Base-by-base conservation (phyloP, 2,888 invertebrate genomes). In the Chrysodeixis includens region DNA sequence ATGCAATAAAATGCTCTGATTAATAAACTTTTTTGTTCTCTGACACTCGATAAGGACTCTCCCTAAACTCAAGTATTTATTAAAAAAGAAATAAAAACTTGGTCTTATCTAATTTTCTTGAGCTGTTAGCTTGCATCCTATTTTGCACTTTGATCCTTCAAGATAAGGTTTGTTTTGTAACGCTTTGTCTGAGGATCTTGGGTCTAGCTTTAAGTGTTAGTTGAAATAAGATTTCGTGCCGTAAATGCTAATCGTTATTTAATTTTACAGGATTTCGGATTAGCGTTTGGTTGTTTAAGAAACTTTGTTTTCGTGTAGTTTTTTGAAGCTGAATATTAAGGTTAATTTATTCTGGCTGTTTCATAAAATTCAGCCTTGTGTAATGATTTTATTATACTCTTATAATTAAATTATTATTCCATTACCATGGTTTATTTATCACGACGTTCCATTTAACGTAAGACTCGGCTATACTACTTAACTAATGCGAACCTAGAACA, bases 1-100 rank as follows among this genome's bases (percentile, higher is more conserved):
- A 52, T 60, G 64, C 54, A 71, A 59, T 77, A 67, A 76, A 67
- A 76, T 63, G 40, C 49, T 46, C 64, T 61, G 76, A 78, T 75
- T 69, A 79, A 57, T 67, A 69, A 71, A 79, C 55, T 71, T 78
- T 74, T 66, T 57, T 64, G 46, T 56, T 57, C 55, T 55, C 40
- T 44, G 65, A 63, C 79, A 69, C 69, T 59, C 57, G 73, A 76
- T 76, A 70, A 73, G 56, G 65, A 64, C 26, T 52, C 52, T 20
- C 22, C 22, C 22, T 32, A 12, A 49, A 49, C 52, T 52, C 35
- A 61, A 76, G 65, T 56, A 68, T 76, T 68, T 70, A 69, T 79
- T 68, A 76, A 76, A 79, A 66, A 65, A 68, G 52, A 57, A 66
- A 58, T 12, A 35, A 57, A 40, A 79, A 63, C 20, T 54, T 59